phyloP scores from a whole-genome alignment of 2,888 invertebrate species.

The Ophion slaviceki region DNA sequence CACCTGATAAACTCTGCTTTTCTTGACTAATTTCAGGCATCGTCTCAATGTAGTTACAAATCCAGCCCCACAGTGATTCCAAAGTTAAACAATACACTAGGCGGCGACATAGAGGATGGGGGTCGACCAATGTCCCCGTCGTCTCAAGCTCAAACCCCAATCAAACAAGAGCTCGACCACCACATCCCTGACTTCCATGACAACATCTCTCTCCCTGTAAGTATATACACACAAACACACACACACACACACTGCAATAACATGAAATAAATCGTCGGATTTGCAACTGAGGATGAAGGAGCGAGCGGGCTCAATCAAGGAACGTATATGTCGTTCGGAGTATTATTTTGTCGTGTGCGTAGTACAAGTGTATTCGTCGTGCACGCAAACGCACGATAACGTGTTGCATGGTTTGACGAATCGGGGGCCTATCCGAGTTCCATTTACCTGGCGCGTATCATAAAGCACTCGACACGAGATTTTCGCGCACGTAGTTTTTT shows the following conservation, averaged over 20 bases:
- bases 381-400: constrained; percentile 17
- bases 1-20: constrained; percentile 33
- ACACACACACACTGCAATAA: neutral
- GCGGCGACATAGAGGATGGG: constrained; percentile 85
- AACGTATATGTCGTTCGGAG: neutral
- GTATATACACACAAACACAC: constrained; percentile 71
- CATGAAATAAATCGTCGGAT: too few species aligned
- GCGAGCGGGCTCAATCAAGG: neutral
- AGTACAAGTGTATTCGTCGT: constrained; percentile 22
- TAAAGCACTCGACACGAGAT: neutral
- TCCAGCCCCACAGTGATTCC: constrained; percentile 86
- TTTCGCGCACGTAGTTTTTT: constrained; percentile 3
- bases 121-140: constrained; percentile 85
- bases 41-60: constrained; percentile 88
- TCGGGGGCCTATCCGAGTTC: neutral
- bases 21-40: constrained; percentile 83
- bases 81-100: constrained; percentile 87
- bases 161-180: constrained; percentile 88
- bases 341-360: neutral
- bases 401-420: constrained; percentile 53
- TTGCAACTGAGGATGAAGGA: neutral
- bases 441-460: neutral
- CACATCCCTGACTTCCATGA: constrained; percentile 84
- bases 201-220: constrained; percentile 83
- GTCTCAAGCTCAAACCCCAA: constrained; percentile 84